phyloP scores from a whole-genome alignment of 64 coral and sea anemone species.

The Montipora sp. region DNA sequence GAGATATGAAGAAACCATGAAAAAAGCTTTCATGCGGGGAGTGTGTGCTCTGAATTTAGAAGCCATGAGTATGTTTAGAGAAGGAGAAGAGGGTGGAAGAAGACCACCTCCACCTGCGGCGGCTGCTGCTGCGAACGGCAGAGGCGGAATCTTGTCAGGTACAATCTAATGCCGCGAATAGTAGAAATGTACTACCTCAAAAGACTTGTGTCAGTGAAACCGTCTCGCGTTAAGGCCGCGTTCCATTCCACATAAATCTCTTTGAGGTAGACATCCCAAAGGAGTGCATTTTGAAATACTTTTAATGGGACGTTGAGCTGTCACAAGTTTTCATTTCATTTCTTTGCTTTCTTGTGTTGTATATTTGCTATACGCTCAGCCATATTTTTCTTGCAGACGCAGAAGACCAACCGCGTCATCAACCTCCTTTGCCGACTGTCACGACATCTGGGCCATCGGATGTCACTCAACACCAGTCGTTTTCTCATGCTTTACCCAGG shows the following conservation, averaged over 20 bases:
- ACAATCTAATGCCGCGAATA: not conserved
- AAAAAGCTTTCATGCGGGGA: slow-evolving; percentile 98
- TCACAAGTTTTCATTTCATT: no score
- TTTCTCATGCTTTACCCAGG: slow-evolving; percentile 37
- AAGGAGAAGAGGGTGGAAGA: slow-evolving; percentile 80
- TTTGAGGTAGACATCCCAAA: no score
- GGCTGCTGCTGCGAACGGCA: slow-evolving; percentile 5
- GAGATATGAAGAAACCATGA: slow-evolving; percentile 98
- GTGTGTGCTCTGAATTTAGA: slow-evolving; percentile 98
- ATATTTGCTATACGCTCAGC: not conserved
- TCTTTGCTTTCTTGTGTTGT: no score
- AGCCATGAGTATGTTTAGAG: slow-evolving; percentile 97
- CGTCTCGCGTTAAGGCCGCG: no score
- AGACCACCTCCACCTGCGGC: slow-evolving; percentile 3
- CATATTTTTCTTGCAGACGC: slow-evolving; percentile 10
- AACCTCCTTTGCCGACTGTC: slow-evolving; percentile 48
- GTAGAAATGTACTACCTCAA: no score
- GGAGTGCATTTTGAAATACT: no score
- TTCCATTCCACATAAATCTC: no score
- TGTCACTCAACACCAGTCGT: slow-evolving; percentile 53
- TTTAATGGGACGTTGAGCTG: no score
- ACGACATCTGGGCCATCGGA: slow-evolving; percentile 52
- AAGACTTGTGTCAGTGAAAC: no score
- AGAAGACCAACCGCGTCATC: slow-evolving; percentile 65
- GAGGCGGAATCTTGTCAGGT: not conserved